phyloP scores from a whole-genome alignment of 2,113 vertebrate genomes.

The Callorhinus ursinus region DNA sequence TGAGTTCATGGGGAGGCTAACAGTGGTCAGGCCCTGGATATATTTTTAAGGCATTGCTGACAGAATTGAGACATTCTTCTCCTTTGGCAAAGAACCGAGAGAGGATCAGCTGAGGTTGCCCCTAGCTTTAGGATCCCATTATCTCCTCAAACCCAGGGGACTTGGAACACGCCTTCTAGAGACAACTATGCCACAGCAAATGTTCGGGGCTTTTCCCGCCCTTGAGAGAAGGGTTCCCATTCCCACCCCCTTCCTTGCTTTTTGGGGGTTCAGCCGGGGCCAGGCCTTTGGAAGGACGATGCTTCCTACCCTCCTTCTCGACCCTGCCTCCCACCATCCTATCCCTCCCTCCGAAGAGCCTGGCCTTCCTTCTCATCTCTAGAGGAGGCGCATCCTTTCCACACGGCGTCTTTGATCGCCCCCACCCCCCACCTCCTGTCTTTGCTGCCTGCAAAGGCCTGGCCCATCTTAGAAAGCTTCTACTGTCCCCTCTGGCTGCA shows the following conservation, averaged over 20 bases:
- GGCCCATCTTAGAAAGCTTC: too few relatives aligned
- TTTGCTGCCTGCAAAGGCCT: not conserved
- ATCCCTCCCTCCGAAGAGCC: not conserved
- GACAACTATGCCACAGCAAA: fast-evolving
- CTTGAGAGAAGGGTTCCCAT: too few relatives aligned
- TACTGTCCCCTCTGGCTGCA: not conserved
- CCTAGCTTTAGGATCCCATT: fast-evolving
- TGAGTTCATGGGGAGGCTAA: not conserved
- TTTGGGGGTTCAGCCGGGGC: not conserved
- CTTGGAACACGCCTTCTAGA: not conserved
- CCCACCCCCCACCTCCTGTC: not conserved
- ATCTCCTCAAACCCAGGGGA: not conserved
- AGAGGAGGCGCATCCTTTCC: not conserved
- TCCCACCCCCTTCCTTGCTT: not conserved
- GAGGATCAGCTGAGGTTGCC: fast-evolving
- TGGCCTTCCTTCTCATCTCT: not conserved
- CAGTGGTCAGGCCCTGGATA: not conserved
- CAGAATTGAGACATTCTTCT: not conserved
- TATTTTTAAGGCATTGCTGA: not conserved
- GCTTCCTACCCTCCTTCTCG: too few relatives aligned
- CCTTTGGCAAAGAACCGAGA: not conserved
- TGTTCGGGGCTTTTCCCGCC: too few relatives aligned
- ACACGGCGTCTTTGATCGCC: not conserved
- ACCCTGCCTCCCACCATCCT: not conserved
- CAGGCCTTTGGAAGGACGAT: not conserved